phyloP scores from a whole-genome alignment of 2,113 vertebrate species.

The Sarotherodon lohbergeri region DNA sequence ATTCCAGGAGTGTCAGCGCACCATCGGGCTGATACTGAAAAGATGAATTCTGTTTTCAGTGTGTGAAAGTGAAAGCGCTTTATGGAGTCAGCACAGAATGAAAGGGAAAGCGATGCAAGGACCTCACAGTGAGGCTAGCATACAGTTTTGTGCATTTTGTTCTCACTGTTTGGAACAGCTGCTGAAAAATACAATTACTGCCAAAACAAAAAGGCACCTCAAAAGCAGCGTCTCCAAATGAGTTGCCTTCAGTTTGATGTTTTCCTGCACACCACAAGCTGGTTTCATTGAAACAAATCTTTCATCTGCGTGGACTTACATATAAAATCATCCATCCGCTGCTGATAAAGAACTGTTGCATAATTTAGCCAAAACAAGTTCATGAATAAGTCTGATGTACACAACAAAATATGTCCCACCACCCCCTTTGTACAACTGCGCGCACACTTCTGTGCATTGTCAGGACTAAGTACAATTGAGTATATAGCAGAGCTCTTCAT shows the following conservation, averaged over 20 bases:
- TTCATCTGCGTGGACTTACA: neutral
- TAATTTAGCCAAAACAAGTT: conserved; percentile 5
- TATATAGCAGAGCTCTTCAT: neutral
- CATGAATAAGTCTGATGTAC: neutral
- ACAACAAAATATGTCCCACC: neutral
- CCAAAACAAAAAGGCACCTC: neutral
- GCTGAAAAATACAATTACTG: conserved; percentile 16
- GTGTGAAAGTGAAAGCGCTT: neutral
- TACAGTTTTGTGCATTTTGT: neutral
- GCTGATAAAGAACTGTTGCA: neutral
- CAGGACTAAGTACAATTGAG: neutral
- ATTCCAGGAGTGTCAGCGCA: neutral
- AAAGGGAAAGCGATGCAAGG: neutral
- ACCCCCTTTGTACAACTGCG: neutral
- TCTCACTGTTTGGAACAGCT: neutral
- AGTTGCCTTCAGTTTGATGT: neutral
- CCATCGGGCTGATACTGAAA: neutral
- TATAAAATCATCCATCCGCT: neutral
- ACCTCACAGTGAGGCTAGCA: neutral
- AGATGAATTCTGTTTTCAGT: neutral
- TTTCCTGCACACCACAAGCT: neutral
- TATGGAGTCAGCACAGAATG: neutral
- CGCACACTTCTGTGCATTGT: neutral
- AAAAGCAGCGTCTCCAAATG: neutral
- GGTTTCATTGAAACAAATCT: conserved; percentile 25